Conservation (phyloP, 2,797 vertebrate genomes). For the Acestrorhynchus altus region DNA sequence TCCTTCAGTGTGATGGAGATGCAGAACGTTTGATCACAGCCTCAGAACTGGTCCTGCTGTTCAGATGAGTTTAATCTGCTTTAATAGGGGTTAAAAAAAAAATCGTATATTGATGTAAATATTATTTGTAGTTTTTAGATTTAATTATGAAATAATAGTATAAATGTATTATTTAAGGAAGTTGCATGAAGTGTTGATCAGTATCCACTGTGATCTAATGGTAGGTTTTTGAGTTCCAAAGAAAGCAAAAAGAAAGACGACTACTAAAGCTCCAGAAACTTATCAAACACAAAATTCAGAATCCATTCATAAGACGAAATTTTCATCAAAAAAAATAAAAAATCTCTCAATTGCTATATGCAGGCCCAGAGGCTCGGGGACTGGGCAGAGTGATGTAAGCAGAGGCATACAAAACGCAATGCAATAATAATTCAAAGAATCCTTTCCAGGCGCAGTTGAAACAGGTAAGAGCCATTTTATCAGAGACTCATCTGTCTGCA, state of each 20-base stretch:
- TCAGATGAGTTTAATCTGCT: slow-evolving; percentile 49
- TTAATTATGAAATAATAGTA: slow-evolving; percentile 25
- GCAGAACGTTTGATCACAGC: slow-evolving; percentile 39
- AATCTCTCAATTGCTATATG: slow-evolving; percentile 25
- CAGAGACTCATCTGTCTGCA: slow-evolving; percentile 9
- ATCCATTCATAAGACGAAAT: slow-evolving; percentile 30
- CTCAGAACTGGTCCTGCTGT: slow-evolving; percentile 31
- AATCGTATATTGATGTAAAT: no score
- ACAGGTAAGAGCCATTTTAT: slow-evolving; percentile 20
- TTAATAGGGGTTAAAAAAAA: slow-evolving; percentile 22
- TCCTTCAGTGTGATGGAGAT: slow-evolving; percentile 49
- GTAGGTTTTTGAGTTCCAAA: no score
- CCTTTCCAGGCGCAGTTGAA: not conserved
- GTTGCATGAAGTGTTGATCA: no score
- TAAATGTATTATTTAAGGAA: no score
- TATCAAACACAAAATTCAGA: no score
- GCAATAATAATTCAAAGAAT: slow-evolving; percentile 20
- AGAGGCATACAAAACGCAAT: not conserved
- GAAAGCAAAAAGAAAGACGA: no score
- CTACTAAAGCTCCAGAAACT: no score
- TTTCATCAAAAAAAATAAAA: slow-evolving; percentile 30
- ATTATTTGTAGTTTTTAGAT: no score
- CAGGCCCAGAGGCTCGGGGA: not conserved
- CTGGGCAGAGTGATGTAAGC: not conserved
- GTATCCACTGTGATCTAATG: no score